Evolutionary conservation across 1,140 invertebrate species (phyloP).

Genomic region (Aphidius gifuensis): DNA sequence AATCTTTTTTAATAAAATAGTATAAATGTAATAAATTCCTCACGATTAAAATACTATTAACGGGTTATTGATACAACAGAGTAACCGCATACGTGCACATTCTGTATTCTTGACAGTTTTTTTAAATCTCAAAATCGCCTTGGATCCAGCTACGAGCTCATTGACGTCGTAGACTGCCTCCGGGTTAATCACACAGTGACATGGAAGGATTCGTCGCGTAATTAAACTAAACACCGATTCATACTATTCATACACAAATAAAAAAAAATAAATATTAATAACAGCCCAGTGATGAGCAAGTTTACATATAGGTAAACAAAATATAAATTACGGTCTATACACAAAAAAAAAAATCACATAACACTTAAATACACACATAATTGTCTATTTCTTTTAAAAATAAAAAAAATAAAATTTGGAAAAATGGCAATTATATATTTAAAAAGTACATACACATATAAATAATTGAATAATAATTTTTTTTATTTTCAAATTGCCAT

Average conservation of each 20-base stretch:
- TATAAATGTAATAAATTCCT: no score
- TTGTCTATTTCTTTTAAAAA: not conserved
- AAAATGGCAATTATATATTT: not conserved
- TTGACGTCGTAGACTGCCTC: conserved; percentile 37
- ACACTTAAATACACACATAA: no score
- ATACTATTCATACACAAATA: not conserved
- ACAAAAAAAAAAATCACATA: no score
- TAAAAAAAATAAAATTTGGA: not conserved
- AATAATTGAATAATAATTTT: no score
- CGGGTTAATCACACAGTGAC: conserved; percentile 36
- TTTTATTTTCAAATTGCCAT: no score
- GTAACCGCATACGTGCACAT: conserved; percentile 48
- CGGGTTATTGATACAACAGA: conserved; percentile 13
- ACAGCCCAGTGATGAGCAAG: not conserved
- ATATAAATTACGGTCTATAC: not conserved
- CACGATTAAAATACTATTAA: not conserved
- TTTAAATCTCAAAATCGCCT: conserved; percentile 48
- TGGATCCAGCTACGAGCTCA: conserved; percentile 45
- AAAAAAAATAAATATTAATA: not conserved
- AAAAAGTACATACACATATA: no score
- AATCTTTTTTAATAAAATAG: no score
- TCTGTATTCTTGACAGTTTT: conserved; percentile 52
- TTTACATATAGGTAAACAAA: conserved; percentile 1
- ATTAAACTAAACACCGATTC: not conserved
- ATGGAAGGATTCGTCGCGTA: conserved; percentile 21